Percentiles rank a stretch among this genome's conserved stretches.
Conservation (phyloP, 2,797 vertebrate genomes). For the Gypaetus barbatus region DNA sequence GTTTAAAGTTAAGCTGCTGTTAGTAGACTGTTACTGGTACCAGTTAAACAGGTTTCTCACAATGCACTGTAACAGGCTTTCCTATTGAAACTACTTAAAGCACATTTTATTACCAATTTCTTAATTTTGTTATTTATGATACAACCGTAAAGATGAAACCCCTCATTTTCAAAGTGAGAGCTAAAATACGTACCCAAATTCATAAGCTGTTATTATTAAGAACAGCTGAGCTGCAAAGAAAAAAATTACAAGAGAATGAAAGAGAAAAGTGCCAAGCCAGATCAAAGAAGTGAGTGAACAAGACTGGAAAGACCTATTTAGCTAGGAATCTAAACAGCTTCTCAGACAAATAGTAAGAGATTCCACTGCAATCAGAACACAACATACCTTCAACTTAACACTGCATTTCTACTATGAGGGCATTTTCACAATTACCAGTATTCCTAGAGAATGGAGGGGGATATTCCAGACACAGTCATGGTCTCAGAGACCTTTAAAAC, state of each 20-base stretch:
- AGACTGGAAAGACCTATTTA: not conserved
- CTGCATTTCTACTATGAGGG: not conserved
- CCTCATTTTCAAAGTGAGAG: not conserved
- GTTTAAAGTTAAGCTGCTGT: not conserved
- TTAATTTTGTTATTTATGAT: not conserved
- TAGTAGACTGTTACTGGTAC: not conserved
- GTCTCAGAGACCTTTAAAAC: not conserved
- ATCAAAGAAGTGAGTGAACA: not conserved
- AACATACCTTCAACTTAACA: not conserved
- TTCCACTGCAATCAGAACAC: not conserved
- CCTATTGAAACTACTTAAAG: not conserved
- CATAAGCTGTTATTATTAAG: not conserved
- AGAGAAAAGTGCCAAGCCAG: not conserved
- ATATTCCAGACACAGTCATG: not conserved
- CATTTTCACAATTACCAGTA: not conserved
- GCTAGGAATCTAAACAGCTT: not conserved
- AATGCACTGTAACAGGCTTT: not conserved
- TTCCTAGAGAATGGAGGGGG: not conserved
- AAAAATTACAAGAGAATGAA: not conserved
- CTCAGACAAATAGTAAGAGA: not conserved
- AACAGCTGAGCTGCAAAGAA: not conserved
- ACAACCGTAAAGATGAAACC: not conserved
- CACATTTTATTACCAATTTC: not conserved
- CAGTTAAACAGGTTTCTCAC: not conserved
- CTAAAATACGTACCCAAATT: not conserved